Evolutionary conservation across 2,888 invertebrate genomes (phyloP).

Genomic region (Leptopilina syphax): DNA sequence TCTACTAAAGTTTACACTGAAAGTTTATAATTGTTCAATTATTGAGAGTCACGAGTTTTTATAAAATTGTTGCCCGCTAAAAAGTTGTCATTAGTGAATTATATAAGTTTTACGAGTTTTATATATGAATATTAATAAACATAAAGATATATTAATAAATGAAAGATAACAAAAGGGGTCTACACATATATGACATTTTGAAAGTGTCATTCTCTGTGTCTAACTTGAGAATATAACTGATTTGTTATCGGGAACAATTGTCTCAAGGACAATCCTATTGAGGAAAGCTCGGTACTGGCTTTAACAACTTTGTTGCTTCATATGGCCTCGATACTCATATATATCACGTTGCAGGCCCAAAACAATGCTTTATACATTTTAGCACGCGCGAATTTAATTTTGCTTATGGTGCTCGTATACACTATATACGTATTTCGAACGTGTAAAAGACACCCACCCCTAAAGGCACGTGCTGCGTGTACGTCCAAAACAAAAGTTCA

Average conservation of each 20-base stretch:
- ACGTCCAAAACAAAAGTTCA: conserved; percentile 10
- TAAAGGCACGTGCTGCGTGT: background rate
- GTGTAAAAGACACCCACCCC: background rate
- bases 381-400: no score
- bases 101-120: no score
- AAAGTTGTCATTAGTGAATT: no score
- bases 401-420: no score
- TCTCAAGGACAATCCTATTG: conserved; percentile 33
- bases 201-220: background rate
- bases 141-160: background rate
- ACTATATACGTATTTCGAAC: background rate
- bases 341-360: conserved; percentile 22
- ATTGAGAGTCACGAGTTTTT: no score
- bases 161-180: background rate
- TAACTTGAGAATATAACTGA: conserved; percentile 21
- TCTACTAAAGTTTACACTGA: background rate
- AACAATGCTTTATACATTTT: background rate
- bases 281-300: conserved; percentile 31
- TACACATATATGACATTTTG: background rate
- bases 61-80: no score
- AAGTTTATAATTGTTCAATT: no score
- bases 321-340: conserved; percentile 32
- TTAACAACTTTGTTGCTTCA: conserved; percentile 32
- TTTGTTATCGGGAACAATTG: conserved; percentile 33
- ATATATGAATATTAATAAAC: no score